Evolutionary conservation across 2,797 vertebrate species (phyloP).

Genomic region (Onychomys torridus): DNA sequence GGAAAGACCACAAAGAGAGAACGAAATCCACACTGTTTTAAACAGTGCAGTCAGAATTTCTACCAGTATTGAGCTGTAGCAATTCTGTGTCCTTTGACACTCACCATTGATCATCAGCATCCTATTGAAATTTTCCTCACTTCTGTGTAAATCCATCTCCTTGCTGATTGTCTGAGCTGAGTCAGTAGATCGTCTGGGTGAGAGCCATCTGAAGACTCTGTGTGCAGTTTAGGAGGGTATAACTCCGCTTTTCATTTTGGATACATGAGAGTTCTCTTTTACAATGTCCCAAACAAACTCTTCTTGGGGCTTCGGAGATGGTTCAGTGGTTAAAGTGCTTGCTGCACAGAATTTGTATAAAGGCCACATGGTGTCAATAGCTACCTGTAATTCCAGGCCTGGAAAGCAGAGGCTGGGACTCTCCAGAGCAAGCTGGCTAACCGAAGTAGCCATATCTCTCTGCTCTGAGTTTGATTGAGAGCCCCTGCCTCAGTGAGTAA

Average conservation of each 20-base stretch:
- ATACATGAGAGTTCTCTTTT: not conserved
- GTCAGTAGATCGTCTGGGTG: not conserved
- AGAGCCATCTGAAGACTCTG: not conserved
- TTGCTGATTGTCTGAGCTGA: not conserved
- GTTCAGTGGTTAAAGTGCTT: not conserved
- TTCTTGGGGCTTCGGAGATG: not conserved
- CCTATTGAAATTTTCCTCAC: conserved; percentile 28
- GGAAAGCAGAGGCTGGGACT: not conserved
- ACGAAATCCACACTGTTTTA: not conserved
- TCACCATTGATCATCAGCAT: not conserved
- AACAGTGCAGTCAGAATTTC: conserved; percentile 9
- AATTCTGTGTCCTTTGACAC: not conserved
- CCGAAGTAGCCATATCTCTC: not conserved
- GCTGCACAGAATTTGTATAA: not conserved
- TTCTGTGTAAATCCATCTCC: not conserved
- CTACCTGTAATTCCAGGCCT: not conserved
- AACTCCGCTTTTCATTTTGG: conserved; percentile 4
- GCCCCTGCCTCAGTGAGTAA: not conserved
- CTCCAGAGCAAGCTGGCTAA: not conserved
- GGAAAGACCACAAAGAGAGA: not conserved
- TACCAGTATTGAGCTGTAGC: not conserved
- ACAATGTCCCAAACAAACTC: not conserved
- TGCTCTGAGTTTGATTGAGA: not conserved
- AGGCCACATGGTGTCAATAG: not conserved
- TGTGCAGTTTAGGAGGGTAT: not conserved